phyloP scores from a whole-genome alignment of 2,888 invertebrate genomes.

The Nomada lathburiana region DNA sequence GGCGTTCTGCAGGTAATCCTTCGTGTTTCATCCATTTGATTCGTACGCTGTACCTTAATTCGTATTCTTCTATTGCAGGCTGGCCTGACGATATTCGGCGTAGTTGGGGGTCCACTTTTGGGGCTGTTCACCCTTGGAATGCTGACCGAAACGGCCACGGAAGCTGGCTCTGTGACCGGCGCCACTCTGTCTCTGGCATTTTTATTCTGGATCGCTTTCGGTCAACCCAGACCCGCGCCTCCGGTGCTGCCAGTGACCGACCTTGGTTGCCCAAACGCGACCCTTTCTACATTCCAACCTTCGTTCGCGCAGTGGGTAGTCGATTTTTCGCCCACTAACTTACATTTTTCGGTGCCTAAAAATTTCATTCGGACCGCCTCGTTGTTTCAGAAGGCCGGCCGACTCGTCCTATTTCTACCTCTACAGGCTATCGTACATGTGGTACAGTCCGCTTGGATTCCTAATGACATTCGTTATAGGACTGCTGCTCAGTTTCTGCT shows the following conservation, averaged over 20 bases:
- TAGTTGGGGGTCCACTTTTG: constrained; percentile 94
- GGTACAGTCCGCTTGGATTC: constrained; percentile 94
- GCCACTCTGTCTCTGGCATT: constrained; percentile 88
- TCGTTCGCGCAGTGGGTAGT: constrained; percentile 15
- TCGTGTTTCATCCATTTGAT: neutral
- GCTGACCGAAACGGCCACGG: constrained; percentile 90
- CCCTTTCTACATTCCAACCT: neutral
- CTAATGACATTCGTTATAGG: constrained; percentile 90
- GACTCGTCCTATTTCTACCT: constrained; percentile 74
- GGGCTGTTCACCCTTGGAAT: constrained; percentile 95
- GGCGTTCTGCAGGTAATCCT: constrained; percentile 90
- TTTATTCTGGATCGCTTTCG: constrained; percentile 94
- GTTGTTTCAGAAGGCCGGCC: constrained; percentile 20
- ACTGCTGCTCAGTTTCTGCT: constrained; percentile 85
- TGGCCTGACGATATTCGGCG: constrained; percentile 93
- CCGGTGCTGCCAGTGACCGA: constrained; percentile 86
- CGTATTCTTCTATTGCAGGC: constrained; percentile 82
- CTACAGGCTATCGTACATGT: constrained; percentile 88
- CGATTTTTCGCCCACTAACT: neutral
- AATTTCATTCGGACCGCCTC: neutral
- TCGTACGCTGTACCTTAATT: neutral
- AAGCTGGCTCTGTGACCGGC: constrained; percentile 90
- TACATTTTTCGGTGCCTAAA: neutral
- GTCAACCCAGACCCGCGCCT: constrained; percentile 89
- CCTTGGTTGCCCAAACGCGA: constrained; percentile 84